Evolutionary conservation across 2,888 invertebrate species (phyloP).

Genomic region (Himalopsyche anomala): DNA sequence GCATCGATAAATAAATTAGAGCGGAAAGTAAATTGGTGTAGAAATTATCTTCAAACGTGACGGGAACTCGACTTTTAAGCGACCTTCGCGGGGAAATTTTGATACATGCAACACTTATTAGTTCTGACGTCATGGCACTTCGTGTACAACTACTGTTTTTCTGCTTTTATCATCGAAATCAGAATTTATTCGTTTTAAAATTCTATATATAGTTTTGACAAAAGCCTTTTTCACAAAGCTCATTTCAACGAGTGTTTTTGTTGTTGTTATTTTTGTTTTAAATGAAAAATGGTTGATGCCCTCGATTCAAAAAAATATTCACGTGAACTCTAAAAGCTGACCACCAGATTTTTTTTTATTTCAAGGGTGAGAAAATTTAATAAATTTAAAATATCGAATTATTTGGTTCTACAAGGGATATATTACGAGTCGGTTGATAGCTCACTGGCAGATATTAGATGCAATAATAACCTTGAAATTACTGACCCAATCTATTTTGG

Average conservation of each 20-base stretch:
- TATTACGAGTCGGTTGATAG: too few species aligned
- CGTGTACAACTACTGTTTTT: conserved; percentile 56
- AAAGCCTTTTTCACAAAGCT: conserved; percentile 20
- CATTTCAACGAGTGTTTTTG: not conserved
- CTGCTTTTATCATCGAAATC: conserved; percentile 54
- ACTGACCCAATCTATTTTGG: too few species aligned
- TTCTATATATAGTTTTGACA: conserved; percentile 53
- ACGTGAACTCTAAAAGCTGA: too few species aligned
- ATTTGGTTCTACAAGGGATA: too few species aligned
- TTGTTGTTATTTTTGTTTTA: not conserved
- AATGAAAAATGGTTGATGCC: not conserved
- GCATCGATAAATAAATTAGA: conserved; percentile 1
- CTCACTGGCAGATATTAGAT: too few species aligned
- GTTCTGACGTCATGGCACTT: conserved; percentile 58
- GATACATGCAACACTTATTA: conserved; percentile 59
- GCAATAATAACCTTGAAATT: too few species aligned
- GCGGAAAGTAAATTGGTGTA: conserved; percentile 41
- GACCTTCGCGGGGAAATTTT: conserved; percentile 51
- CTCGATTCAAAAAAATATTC: too few species aligned
- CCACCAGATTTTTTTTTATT: too few species aligned
- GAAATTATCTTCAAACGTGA: conserved; percentile 54
- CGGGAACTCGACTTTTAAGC: conserved; percentile 38
- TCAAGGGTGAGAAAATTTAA: too few species aligned
- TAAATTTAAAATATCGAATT: too few species aligned
- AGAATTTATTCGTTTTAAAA: conserved; percentile 51